phyloP scores from a whole-genome alignment of 2,113 vertebrate genomes.

The Pao palembangensis region DNA sequence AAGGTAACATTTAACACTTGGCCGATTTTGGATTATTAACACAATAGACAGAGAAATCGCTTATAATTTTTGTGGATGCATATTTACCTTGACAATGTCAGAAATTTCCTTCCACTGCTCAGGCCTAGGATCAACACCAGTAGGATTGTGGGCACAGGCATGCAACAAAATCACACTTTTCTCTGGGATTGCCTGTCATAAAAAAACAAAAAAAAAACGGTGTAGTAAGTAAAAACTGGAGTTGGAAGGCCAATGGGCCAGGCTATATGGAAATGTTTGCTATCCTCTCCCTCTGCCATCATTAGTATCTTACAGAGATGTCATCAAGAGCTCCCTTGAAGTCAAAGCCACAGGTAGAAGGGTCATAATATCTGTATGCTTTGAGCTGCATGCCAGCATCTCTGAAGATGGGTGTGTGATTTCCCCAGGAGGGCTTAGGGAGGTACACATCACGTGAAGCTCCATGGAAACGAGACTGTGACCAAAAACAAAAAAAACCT shows the following conservation, averaged over 20 bases:
- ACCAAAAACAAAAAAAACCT: conserved; percentile 6
- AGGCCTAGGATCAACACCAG: conserved; percentile 89
- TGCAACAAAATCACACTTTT: conserved; percentile 90
- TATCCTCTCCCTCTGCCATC: neutral
- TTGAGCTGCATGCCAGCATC: conserved; percentile 93
- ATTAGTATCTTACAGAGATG: conserved; percentile 84
- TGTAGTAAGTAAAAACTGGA: neutral
- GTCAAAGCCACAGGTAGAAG: conserved; percentile 92
- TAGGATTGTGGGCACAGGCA: conserved; percentile 97
- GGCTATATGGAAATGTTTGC: neutral
- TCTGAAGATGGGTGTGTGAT: conserved; percentile 96
- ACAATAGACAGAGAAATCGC: too few relatives aligned
- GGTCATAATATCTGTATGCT: conserved; percentile 91
- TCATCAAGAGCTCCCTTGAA: conserved; percentile 90
- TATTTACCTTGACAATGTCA: conserved; percentile 81
- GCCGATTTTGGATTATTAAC: neutral
- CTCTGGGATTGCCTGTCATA: conserved; percentile 90
- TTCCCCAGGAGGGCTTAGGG: conserved; percentile 95
- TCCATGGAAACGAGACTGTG: conserved; percentile 89
- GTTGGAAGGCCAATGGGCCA: too few relatives aligned
- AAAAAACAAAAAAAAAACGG: neutral
- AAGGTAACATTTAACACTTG: neutral
- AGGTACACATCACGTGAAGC: conserved; percentile 85
- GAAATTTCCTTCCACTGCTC: conserved; percentile 97
- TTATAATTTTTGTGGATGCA: neutral